Evolutionary conservation across 2,888 invertebrate genomes (phyloP).

Genomic region (Holacanthella duospinosa): DNA sequence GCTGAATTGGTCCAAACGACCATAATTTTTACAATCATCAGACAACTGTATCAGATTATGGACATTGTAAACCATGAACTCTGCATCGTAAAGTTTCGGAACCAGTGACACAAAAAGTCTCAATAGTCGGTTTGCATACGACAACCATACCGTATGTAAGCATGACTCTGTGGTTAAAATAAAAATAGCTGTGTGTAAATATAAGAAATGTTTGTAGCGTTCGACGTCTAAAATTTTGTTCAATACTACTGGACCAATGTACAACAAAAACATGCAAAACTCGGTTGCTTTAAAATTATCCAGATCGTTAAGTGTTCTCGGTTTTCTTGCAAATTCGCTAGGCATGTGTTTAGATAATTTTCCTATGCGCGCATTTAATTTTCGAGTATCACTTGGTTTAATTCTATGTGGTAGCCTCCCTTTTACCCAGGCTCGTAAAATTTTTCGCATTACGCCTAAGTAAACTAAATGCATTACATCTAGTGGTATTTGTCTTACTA

Average conservation of each 20-base stretch:
- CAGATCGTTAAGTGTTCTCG: constrained; percentile 13
- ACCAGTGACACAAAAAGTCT: not conserved
- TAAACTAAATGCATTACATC: constrained; percentile 13
- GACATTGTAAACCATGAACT: constrained; percentile 7
- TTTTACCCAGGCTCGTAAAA: constrained; percentile 4
- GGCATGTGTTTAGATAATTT: not conserved
- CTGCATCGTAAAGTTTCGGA: not conserved
- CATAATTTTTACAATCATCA: constrained; percentile 2
- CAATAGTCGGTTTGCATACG: not conserved
- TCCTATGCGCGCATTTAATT: not conserved
- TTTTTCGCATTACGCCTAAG: constrained; percentile 11
- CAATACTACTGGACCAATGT: constrained; percentile 16
- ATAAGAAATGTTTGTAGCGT: constrained; percentile 10
- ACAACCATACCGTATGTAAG: not conserved
- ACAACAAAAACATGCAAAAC: constrained; percentile 16
- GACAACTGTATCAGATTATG: constrained; percentile 8
- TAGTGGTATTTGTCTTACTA: constrained; percentile 8
- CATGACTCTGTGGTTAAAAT: not conserved
- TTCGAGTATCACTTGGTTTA: not conserved
- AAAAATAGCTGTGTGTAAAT: constrained; percentile 9
- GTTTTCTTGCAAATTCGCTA: constrained; percentile 34
- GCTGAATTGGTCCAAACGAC: constrained; percentile 4
- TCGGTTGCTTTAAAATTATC: constrained; percentile 19
- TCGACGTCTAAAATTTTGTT: not conserved
- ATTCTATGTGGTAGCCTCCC: not conserved